Evolutionary conservation across 2,113 vertebrate species (phyloP), one percentile per base, ranked within the genome.

Genomic region (Turnix velox): DNA sequence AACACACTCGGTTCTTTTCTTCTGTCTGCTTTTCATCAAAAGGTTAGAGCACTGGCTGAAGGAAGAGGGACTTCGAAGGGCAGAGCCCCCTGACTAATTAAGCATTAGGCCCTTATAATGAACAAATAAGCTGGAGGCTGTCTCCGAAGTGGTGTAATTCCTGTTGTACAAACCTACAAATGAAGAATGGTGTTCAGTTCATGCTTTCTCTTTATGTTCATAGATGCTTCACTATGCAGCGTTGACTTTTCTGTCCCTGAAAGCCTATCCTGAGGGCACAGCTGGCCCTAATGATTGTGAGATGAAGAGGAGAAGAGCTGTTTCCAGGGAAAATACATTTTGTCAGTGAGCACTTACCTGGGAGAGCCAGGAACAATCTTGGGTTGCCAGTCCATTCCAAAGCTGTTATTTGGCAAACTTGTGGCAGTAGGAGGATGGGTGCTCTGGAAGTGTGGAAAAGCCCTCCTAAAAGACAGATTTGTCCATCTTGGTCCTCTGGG

Each of bases 21-120:
- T 75, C 81, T 45, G 24, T 59, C 72, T 77, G 80, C 43, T 87
- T 84, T 66, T 66, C 59, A 66, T 84, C 42, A 71, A 35, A 88
- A 85, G 75, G 87, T 92, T 84, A 69, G 83, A 72, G 74, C 37
- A 46, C 48, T 66, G 35, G 23, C 75, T 90, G 67, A 67, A 80
- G 42, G 48, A 84, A 92, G 31, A 65, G 59, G 22, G 51, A 80
- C 61, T 78, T 84, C 16, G 51, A 91, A 72, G 66, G 52, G 35
- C 45, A 52, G 35, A 25, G 15, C 18, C 20, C 33, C 48, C 45
- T 87, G 76, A 52, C 73, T 92, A 55, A 92, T 93, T 94, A 67
- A 51, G 40, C 35, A 8, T 78, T 74, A 55, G 48, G 40, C 17
- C 27, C 40, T 58, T 68, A 22, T 13, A 69, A 40, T 58, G 93